Evolutionary conservation across 2,888 invertebrate species (phyloP).

Genomic region (Alcis repandata): DNA sequence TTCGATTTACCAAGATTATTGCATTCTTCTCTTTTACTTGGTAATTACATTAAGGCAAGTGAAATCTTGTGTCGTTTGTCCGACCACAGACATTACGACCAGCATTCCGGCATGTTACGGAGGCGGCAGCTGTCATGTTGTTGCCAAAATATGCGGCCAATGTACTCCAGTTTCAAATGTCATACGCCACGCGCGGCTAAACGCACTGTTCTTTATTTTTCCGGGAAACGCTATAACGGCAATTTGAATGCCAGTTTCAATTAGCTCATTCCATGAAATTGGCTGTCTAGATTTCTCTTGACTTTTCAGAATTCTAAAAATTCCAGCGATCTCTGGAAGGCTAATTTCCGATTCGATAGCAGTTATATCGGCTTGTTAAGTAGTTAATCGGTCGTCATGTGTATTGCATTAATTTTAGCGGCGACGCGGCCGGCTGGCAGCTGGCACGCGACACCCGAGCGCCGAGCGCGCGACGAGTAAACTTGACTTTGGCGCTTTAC

Average conservation of each 20-base stretch:
- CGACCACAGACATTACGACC: neutral
- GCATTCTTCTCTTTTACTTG: neutral
- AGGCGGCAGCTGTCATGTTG: conserved; percentile 46
- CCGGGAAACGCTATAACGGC: conserved; percentile 3
- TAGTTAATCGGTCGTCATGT: conserved; percentile 39
- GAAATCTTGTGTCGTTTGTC: conserved; percentile 23
- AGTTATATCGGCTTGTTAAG: conserved; percentile 35
- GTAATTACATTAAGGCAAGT: conserved; percentile 13
- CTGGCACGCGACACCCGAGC: conserved; percentile 20
- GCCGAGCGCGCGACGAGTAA: conserved; percentile 30
- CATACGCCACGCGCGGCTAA: conserved; percentile 5
- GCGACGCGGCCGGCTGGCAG: too few relatives aligned
- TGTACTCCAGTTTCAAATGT: conserved; percentile 18
- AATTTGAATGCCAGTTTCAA: neutral
- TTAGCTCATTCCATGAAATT: neutral
- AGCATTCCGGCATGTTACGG: conserved; percentile 32
- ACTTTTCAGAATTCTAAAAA: conserved; percentile 1
- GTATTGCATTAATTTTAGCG: conserved; percentile 41
- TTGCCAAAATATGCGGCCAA: conserved; percentile 55
- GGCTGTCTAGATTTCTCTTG: neutral
- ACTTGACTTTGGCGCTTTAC: conserved; percentile 28
- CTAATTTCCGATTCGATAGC: conserved; percentile 22
- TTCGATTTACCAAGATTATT: neutral
- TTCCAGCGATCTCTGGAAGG: conserved; percentile 1
- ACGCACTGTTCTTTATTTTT: neutral